phyloP scores from a whole-genome alignment of 2,888 invertebrate species.

The Dendrolimus houi region DNA sequence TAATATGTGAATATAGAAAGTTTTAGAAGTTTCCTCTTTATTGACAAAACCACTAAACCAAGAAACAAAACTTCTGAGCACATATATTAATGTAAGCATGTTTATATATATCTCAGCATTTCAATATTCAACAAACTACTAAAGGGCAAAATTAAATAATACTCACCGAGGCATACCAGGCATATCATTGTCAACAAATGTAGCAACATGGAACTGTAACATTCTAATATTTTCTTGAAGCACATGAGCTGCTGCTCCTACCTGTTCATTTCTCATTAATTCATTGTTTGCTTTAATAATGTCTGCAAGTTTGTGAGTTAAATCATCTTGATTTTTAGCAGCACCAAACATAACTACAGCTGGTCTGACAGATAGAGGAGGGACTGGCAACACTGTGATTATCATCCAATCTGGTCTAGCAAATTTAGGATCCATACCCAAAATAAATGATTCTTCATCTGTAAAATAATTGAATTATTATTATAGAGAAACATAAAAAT shows the following conservation, averaged over 20 bases:
- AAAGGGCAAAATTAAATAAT: too few species aligned
- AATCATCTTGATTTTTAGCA: conserved; percentile 98
- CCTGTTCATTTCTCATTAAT: conserved; percentile 94
- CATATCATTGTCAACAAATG: conserved; percentile 98
- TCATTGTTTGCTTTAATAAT: conserved; percentile 99
- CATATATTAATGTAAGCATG: too few species aligned
- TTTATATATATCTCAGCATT: too few species aligned
- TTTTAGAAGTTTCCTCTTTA: too few species aligned
- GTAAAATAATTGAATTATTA: conserved; percentile 15
- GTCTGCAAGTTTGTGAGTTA: conserved; percentile 98
- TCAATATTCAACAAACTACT: too few species aligned
- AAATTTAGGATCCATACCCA: conserved; percentile 97
- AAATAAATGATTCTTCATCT: conserved; percentile 96
- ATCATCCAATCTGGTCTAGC: conserved; percentile 99
- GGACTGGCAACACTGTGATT: conserved; percentile 96
- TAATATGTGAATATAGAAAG: too few species aligned
- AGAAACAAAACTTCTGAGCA: too few species aligned
- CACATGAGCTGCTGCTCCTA: conserved; percentile 98
- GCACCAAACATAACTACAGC: conserved; percentile 99
- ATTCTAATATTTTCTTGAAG: conserved; percentile 97
- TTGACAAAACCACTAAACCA: too few species aligned
- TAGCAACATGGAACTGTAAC: conserved; percentile 99
- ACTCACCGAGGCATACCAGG: conserved; percentile 93
- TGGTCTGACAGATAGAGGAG: conserved; percentile 96
- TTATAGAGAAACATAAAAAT: background rate